A percentile compares a stretch with the other conserved stretches of the same genome.
These are phyloP conservation scores for Marasmarcha lunaedactyla DNA, from an alignment of 2,888 invertebrate species.

Conservation along the genomic window DNA sequence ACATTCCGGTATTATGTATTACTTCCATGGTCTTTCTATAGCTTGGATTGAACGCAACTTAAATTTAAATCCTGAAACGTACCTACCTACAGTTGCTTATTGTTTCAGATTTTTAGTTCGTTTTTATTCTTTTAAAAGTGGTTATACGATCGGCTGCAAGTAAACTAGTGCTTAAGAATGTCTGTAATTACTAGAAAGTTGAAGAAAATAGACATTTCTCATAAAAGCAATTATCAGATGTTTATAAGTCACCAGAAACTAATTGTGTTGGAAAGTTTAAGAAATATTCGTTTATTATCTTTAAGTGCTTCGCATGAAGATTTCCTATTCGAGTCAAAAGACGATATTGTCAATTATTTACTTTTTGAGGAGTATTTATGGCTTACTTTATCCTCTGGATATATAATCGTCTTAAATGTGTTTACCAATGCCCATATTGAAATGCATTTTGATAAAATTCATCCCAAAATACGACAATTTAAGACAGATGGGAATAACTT, in stretches of 20 bases:
- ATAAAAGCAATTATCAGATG: background rate
- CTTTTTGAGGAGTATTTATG: constrained; percentile 23
- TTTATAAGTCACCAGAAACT: constrained; percentile 1
- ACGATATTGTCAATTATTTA: background rate
- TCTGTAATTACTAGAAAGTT: background rate
- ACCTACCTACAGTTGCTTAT: too few species aligned
- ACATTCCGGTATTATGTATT: too few species aligned
- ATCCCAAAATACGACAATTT: constrained; percentile 33
- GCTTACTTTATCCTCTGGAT: constrained; percentile 36
- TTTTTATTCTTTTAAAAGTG: too few species aligned
- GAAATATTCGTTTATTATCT: background rate
- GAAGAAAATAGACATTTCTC: background rate
- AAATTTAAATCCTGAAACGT: too few species aligned
- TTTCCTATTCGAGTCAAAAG: background rate
- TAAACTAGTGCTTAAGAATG: too few species aligned
- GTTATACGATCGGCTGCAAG: too few species aligned
- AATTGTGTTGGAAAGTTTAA: background rate
- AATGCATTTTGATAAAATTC: constrained; percentile 24
- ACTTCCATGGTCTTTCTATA: too few species aligned
- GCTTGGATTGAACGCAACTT: too few species aligned
- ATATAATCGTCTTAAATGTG: constrained; percentile 33
- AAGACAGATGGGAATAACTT: constrained; percentile 21
- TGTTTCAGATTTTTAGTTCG: too few species aligned
- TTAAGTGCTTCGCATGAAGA: background rate
- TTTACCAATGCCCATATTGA: constrained; percentile 23